Base-by-base conservation (phyloP, 2,888 invertebrate species). In the Cactoblastis cactorum region DNA sequence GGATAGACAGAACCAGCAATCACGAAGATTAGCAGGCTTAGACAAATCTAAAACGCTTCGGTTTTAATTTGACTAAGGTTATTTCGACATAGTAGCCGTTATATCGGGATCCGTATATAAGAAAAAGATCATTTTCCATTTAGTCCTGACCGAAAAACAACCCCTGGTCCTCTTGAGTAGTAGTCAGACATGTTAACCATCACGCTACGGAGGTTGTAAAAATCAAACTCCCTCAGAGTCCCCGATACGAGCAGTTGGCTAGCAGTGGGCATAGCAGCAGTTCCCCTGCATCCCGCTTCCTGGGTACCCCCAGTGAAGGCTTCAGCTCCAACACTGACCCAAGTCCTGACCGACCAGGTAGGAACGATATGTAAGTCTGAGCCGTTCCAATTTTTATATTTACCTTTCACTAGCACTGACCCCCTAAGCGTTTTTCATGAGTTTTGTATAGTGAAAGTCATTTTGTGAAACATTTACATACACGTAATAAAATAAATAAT, bases 281-380 rank as follows among this genome's bases (percentile, higher is more conserved):
- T 28, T 88, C 88, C 35, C 83, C 84, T 15, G 83, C 81, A 8
- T 87, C 88, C 24, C 79, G 87, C 55, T 74, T 77, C 73, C 59
- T 80, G 59, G 74, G 82, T 67, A 82, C 87, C 6, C 87, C 88
- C 47, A 85, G 85, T 64, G 87, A 84, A 57, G 85, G 69, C 14
- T 83, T 78, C 34, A 85, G 83, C 73, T 80, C 82, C 55, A 63
- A 80, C 71, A 83, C 83, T 50, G 86, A 86, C 63, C 79, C 81
- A 49, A 86, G 88, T 65, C 86, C 86, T 52, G 86, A 81, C 65
- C 84, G 84, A 83, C 84, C 84, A 90, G 90, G 89, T 90, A 90
- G 86, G 90, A 87, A 79, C 82, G 85, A 90, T 86, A 85, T 87
- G 90, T 90, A 90, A 90, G 90, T 87, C 78, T 67, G 58, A 75